Percentiles rank a stretch among this genome's conserved stretches.
These are phyloP conservation scores for Chroicocephalus ridibundus DNA, from an alignment of 2,113 vertebrate genomes.

Conservation along the genomic window DNA sequence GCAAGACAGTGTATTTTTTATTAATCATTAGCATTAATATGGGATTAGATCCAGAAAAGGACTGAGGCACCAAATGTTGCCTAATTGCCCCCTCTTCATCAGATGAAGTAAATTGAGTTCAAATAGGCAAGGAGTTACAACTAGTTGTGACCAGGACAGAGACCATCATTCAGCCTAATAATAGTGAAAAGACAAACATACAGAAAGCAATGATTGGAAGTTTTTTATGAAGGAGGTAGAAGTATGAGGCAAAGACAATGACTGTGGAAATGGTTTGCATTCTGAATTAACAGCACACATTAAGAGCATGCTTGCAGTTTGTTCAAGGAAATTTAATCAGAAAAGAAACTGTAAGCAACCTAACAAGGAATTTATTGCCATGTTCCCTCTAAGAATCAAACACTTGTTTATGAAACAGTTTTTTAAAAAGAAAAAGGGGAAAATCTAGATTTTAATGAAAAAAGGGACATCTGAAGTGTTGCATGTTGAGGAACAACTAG, in stretches of 20 bases:
- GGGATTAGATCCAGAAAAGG: background rate
- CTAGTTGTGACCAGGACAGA: background rate
- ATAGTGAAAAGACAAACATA: background rate
- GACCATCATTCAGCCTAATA: background rate
- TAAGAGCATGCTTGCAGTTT: constrained; percentile 61
- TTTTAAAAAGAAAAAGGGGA: constrained; percentile 21
- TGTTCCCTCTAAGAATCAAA: constrained; percentile 43
- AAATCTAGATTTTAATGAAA: constrained; percentile 42
- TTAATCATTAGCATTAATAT: background rate
- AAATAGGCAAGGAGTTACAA: background rate
- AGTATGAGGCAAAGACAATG: background rate
- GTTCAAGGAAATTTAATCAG: constrained; percentile 64
- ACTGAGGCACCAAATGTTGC: background rate
- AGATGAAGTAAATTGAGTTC: background rate
- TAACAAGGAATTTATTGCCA: constrained; percentile 62
- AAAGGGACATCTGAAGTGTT: constrained; percentile 20
- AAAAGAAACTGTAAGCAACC: constrained; percentile 60
- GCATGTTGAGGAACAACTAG: constrained; percentile 1
- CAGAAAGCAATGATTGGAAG: constrained; percentile 18
- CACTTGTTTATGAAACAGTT: constrained; percentile 57
- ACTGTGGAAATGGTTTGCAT: background rate
- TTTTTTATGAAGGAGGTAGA: constrained; percentile 11
- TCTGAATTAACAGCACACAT: constrained; percentile 57
- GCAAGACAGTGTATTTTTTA: background rate
- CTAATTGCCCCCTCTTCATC: background rate